phyloP scores from a whole-genome alignment of 2,113 vertebrate genomes.

The Macroglossus sobrinus region DNA sequence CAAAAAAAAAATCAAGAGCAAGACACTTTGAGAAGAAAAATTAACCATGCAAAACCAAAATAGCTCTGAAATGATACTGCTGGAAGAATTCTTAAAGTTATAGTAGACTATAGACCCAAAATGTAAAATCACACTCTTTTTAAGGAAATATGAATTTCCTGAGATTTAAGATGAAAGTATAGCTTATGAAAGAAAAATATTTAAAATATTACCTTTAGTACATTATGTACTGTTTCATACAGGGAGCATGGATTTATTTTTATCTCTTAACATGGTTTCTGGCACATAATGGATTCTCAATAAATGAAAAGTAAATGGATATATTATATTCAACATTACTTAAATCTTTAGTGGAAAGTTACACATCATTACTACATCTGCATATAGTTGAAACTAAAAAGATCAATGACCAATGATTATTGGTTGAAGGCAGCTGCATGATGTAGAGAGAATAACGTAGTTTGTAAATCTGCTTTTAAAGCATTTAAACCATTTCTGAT shows the following conservation, averaged over 20 bases:
- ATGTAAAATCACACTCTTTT: neutral
- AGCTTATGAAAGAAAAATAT: neutral
- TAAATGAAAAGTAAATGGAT: neutral
- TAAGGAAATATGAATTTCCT: neutral
- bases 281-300: neutral
- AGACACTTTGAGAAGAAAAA: constrained; percentile 43
- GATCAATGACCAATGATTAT: neutral
- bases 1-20: constrained; percentile 11
- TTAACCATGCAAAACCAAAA: constrained; percentile 42
- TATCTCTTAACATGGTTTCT: neutral
- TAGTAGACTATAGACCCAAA: neutral
- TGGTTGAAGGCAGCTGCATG: neutral
- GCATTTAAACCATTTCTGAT: neutral
- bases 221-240: neutral
- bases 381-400: neutral
- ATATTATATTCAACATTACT: neutral
- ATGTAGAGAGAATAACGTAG: neutral
- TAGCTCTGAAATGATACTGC: constrained; percentile 45
- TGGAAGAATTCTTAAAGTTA: constrained; percentile 32
- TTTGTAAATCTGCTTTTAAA: neutral
- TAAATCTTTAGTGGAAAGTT: neutral
- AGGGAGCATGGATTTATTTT: neutral
- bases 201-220: neutral
- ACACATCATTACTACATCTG: neutral
- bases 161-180: neutral